Base-by-base conservation (phyloP, 2,888 invertebrate species). In the Colostygia pectinataria region DNA sequence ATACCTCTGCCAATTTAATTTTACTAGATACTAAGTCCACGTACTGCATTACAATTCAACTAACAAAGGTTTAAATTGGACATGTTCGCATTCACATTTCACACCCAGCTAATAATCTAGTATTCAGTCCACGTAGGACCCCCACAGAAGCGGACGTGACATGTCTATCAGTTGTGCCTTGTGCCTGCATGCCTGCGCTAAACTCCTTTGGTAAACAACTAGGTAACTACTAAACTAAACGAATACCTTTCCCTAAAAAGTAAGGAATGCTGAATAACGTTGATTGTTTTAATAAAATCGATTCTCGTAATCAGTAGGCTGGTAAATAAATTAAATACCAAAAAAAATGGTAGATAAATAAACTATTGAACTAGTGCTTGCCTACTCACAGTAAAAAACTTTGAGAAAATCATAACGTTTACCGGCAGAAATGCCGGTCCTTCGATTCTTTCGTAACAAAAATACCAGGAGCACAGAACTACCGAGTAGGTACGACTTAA, bases 401-500 rank as follows among this genome's bases (percentile, higher is more conserved):
- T 14, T 24, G 13, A 24, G 14, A 5, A 20, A 13, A 10, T n/a
- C n/a, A n/a, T n/a, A n/a, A n/a, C n/a, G n/a, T n/a, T 33, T n/a
- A 20, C 56, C 65, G 71, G 65, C 73, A 77, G 74, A 78, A 73
- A 20, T 20, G 5, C 72, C 77, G 73, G 12, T 34, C 36, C 37
- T 79, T 80, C 80, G 85, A 85, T 83, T 87, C 84, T 88, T 87
- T 84, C 84, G 86, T 85, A 85, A 87, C 82, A 73, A 63, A 73
- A 80, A 72, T 85, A 90, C 88, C 68, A 89, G 89, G 89, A 84
- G 74, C 69, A 66, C 78, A 88, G 76, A 80, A 76, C 59, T 59
- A 62, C 69, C 58, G 65, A 71, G 78, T 73, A 61, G 60, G 54
- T 65, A 59, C 62, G 55, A 25, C 44, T 57, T 67, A 61, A 59